phyloP scores from a whole-genome alignment of 2,113 vertebrate species.

The Cryptomyrus ogoouensis region DNA sequence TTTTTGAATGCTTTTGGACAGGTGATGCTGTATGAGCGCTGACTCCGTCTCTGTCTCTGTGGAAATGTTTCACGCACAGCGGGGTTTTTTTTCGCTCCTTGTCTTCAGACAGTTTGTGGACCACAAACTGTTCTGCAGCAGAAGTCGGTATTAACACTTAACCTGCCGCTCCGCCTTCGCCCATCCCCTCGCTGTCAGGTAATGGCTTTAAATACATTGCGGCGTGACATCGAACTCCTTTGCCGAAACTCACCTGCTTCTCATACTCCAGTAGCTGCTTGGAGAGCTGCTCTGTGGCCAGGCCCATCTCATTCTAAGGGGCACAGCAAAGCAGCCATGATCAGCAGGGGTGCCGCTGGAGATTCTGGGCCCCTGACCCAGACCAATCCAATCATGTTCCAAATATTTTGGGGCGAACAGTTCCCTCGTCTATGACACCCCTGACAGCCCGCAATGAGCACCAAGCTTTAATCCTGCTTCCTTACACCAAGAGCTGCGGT shows the following conservation, averaged over 20 bases:
- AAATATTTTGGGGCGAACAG: not conserved
- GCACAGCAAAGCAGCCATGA: constrained; percentile 20
- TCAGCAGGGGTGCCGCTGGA: not conserved
- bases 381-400: not conserved
- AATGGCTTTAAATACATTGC: not conserved
- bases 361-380: not conserved
- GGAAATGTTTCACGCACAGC: not conserved
- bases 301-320: constrained; percentile 89
- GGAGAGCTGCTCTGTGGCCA: constrained; percentile 93
- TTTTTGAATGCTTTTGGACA: not conserved
- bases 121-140: not conserved
- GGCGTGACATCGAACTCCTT: not conserved
- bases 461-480: not conserved
- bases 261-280: constrained; percentile 88
- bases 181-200: not conserved
- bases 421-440: not conserved
- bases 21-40: not conserved
- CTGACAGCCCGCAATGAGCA: not conserved
- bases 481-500: not conserved
- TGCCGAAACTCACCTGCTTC: constrained; percentile 71
- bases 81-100: not conserved
- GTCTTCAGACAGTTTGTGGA: not conserved
- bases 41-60: not conserved
- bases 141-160: not conserved
- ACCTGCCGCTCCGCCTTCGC: not conserved